Evolutionary conservation across 2,888 invertebrate species (phyloP).

Genomic region (Willowsia nigromaculata): DNA sequence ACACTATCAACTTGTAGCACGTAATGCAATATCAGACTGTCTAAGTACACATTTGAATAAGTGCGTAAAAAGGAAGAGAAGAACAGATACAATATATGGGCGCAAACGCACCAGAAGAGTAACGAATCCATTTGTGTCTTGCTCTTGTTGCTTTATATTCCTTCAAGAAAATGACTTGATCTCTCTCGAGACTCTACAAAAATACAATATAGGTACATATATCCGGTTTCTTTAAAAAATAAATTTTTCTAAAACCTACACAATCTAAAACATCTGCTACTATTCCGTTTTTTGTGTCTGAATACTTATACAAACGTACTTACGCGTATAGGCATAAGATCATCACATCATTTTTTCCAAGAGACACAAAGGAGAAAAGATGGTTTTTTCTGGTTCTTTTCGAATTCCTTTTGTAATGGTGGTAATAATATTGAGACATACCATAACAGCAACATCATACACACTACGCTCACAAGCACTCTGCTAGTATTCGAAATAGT

Average conservation of each 20-base stretch:
- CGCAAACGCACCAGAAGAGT: not conserved
- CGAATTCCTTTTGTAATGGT: not conserved
- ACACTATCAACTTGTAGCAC: not conserved
- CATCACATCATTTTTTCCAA: not conserved
- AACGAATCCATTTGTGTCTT: not conserved
- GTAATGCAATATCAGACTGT: not conserved
- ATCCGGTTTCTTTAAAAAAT: not conserved
- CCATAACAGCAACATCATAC: not conserved
- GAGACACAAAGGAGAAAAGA: not conserved
- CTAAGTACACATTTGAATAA: not conserved
- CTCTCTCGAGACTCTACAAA: conserved; percentile 22
- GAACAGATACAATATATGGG: not conserved
- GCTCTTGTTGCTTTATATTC: conserved; percentile 16
- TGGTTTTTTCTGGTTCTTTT: not conserved
- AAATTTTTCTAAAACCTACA: not conserved
- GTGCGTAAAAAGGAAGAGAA: not conserved
- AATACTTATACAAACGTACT: not conserved
- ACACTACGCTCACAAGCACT: not conserved
- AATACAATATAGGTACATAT: not conserved
- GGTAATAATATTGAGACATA: not conserved
- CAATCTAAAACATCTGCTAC: not conserved
- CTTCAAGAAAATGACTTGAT: conserved; percentile 60
- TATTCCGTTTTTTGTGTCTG: not conserved
- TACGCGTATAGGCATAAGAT: not conserved
- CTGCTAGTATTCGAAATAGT: not conserved